Evolutionary conservation across 2,113 vertebrate species (phyloP).

Genomic region (Ploceus nigricollis): DNA sequence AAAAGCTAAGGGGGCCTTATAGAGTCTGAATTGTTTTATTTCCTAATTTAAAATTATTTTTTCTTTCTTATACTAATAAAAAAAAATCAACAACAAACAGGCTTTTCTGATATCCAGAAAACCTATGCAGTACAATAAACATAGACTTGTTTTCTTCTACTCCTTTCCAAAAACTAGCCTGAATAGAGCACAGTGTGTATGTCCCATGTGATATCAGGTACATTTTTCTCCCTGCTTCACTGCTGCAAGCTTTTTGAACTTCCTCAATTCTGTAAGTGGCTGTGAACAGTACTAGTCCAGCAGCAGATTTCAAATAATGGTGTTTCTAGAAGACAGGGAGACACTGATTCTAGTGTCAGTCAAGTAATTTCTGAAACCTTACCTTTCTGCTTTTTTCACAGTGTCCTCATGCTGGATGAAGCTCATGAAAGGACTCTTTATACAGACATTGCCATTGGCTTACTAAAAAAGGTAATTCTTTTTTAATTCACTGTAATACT

Average conservation of each 20-base stretch:
- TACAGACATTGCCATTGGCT: conserved; percentile 95
- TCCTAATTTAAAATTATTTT: not conserved
- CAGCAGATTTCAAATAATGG: not conserved
- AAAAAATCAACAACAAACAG: not conserved
- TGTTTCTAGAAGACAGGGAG: not conserved
- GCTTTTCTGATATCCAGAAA: not conserved
- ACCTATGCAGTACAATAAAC: not conserved
- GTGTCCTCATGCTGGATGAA: conserved; percentile 94
- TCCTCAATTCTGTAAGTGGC: not conserved
- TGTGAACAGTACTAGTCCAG: not conserved
- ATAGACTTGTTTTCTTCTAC: not conserved
- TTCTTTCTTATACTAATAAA: not conserved
- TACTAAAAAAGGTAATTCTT: conserved; percentile 90
- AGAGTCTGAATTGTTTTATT: not conserved
- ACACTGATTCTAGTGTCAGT: not conserved
- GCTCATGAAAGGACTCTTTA: conserved; percentile 96
- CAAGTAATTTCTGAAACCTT: not conserved
- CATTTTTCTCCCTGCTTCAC: not conserved
- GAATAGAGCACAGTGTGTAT: not conserved
- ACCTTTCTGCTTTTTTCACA: conserved; percentile 53
- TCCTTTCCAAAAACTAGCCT: not conserved
- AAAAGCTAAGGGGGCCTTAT: not conserved
- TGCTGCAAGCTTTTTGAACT: not conserved
- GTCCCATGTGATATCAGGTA: not conserved
- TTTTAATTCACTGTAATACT: not conserved